Evolutionary conservation across 1,140 invertebrate species (phyloP).

Genomic region (Drosophila burlai): DNA sequence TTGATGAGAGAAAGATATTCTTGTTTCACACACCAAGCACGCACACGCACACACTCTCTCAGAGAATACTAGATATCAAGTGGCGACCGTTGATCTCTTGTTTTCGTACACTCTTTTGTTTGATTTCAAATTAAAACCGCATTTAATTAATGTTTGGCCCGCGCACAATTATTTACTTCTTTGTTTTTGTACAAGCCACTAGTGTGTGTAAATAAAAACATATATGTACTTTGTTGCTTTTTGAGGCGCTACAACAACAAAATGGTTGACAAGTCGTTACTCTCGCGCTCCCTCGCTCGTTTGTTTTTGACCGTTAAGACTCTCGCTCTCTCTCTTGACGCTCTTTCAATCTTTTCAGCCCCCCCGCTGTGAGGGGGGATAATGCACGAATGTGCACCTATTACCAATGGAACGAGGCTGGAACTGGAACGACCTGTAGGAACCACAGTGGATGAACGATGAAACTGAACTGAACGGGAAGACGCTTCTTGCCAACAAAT

Average conservation of each 20-base stretch:
- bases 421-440: conserved; percentile 42
- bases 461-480: conserved; percentile 4
- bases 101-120: conserved; percentile 18
- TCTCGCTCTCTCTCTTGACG: background rate
- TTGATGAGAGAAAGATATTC: conserved; percentile 17
- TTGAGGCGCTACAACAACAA: conserved; percentile 7
- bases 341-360: background rate
- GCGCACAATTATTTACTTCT: conserved; percentile 15
- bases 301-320: conserved; percentile 12
- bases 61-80: conserved; percentile 25
- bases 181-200: conserved; percentile 14
- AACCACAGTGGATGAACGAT: conserved; percentile 19
- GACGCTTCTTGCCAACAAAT: conserved; percentile 36
- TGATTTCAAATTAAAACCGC: conserved; percentile 30
- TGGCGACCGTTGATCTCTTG: conserved; percentile 41
- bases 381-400: conserved; percentile 23
- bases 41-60: background rate
- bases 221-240: conserved; percentile 14
- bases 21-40: conserved; percentile 7
- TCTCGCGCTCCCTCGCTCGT: conserved; percentile 5
- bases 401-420: conserved; percentile 17
- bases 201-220: conserved; percentile 10
- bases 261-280: conserved; percentile 10
- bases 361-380: conserved; percentile 4
- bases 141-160: conserved; percentile 31